Base-by-base conservation (phyloP, 2,888 invertebrate genomes). In the Xanthia icteritia region DNA sequence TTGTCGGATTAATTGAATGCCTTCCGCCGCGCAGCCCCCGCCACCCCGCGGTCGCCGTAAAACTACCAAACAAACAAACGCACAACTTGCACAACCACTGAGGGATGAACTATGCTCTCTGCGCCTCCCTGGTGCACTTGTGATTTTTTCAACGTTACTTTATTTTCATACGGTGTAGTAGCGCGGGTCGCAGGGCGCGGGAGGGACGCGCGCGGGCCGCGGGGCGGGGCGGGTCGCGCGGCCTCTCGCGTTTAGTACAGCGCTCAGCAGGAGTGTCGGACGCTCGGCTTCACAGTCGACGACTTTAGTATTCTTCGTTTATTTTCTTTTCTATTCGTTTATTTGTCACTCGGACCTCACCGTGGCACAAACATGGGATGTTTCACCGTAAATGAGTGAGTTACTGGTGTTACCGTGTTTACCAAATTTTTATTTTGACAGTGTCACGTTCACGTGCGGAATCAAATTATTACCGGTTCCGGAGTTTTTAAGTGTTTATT, bases 241-340 rank as follows among this genome's bases (percentile, higher is more conserved):
- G 94, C 94, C 93, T 92, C 93, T 93, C 94, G 94, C 95, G 95
- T 95, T 96, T 96, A 96, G 96, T 96, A 96, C 95, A 96, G 94
- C 96, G 96, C 95, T 96, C 96, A 96, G 96, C 95, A 94, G 94
- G 96, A 96, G 96, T 95, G 96, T 94, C 96, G 97, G 94, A 95
- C 96, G 97, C 96, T 92, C 96, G 96, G 94, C 95, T 96, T 94
- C 86, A 92, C 94, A 93, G 95, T 94, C 95, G 95, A 94, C 95
- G 93, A 95, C 93, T 95, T 96, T 96, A 93, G 94, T 95, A 95
- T 96, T 96, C 95, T 96, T 96, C 96, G 95, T 96, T 96, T 96
- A 96, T 96, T 96, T 96, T 96, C 95, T 96, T 96, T 96, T 96
- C 94, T 96, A 96, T 96, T 96, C 96, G 94, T 96, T 96, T 96